Evolutionary conservation across 1,140 invertebrate genomes (phyloP).

Genomic region (Drosophila athabasca): DNA sequence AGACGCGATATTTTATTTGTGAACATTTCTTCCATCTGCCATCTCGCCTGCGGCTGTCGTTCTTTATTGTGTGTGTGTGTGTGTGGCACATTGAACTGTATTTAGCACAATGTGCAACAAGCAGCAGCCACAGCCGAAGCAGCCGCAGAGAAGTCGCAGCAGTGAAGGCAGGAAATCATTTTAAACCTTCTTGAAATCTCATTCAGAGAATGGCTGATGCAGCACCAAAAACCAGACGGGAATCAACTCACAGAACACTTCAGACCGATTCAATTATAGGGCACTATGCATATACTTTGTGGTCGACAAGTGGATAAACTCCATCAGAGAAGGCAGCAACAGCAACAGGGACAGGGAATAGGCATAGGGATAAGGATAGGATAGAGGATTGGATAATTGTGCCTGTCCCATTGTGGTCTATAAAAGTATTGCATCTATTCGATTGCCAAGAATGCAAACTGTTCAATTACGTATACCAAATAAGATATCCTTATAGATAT

Average conservation of each 20-base stretch:
- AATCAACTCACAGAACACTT: not conserved
- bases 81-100: not conserved
- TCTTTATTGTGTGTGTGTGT: no score
- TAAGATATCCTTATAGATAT: no score
- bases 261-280: constrained; percentile 17
- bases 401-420: no score
- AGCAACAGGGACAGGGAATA: no score
- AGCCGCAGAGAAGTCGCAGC: not conserved
- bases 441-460: not conserved
- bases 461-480: not conserved
- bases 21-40: not conserved
- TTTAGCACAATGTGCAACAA: constrained; percentile 14
- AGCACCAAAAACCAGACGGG: constrained; percentile 6
- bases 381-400: no score
- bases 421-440: no score
- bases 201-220: constrained; percentile 6
- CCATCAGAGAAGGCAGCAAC: not conserved
- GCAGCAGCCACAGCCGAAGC: constrained; percentile 1
- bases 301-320: constrained; percentile 6
- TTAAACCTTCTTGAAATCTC: constrained; percentile 22
- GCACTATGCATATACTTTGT: constrained; percentile 18
- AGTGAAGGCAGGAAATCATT: constrained; percentile 11
- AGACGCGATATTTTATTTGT: constrained; percentile 29
- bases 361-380: no score
- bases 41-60: no score